phyloP scores from a whole-genome alignment of 2,797 vertebrate species.

The Gorsachius magnificus region DNA sequence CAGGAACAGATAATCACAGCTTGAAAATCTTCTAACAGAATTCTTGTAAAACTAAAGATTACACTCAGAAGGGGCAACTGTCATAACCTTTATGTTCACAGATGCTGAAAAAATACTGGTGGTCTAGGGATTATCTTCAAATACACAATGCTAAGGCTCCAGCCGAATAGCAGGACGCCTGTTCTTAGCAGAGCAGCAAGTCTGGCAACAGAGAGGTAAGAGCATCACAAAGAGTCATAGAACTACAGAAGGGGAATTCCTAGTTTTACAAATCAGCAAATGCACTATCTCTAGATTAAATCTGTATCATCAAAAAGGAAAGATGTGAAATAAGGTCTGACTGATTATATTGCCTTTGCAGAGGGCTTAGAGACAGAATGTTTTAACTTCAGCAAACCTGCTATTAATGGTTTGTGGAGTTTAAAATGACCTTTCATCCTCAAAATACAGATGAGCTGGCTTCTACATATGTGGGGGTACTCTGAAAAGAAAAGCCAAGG shows the following conservation, averaged over 20 bases:
- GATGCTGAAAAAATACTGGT: not conserved
- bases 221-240: not conserved
- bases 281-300: not conserved
- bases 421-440: not conserved
- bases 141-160: not conserved
- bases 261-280: not conserved
- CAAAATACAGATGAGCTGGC: not conserved
- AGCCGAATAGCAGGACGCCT: not conserved
- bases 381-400: conserved; percentile 1
- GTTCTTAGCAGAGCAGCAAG: not conserved
- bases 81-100: conserved; percentile 26
- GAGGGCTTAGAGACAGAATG: not conserved
- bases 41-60: conserved; percentile 36
- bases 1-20: conserved; percentile 10
- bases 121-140: conserved; percentile 51
- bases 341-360: not conserved
- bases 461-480: not conserved
- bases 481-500: not conserved
- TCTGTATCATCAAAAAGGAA: conserved; percentile 2
- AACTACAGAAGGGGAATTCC: not conserved
- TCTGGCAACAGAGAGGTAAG: not conserved
- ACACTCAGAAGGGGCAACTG: conserved; percentile 21
- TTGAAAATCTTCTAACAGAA: conserved; percentile 13
- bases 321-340: not conserved
- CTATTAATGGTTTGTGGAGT: not conserved